Evolutionary conservation across 2,888 invertebrate genomes (phyloP), one percentile per base, ranked within the genome.

Genomic region (Ormyrus labotus): DNA sequence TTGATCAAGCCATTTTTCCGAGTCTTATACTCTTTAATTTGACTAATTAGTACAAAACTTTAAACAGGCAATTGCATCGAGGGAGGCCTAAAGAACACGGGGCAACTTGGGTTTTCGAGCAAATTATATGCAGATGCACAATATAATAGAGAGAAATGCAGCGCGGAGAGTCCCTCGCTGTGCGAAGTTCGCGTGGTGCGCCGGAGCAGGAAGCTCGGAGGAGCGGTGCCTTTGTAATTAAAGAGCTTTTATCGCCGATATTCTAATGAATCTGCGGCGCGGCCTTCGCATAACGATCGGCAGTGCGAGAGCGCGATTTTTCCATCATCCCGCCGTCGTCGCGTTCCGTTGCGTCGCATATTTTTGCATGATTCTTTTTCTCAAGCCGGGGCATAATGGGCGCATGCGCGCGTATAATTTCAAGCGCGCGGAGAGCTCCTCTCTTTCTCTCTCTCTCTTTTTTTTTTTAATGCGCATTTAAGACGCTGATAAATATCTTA

Each of bases 171-270:
- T 8, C 50, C 10, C 47, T 0, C 6, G 63, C 45, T 45, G 11
- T 4, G 51, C 13, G 45, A 51, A 34, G 55, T 78, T 71, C 58
- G 70, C 34, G 48, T 58, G 57, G 61, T 11, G 53, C 45, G 57
- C 11, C 19, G 74, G 68, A 64, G 34, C 50, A 76, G 69, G 69
- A 81, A 81, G 76, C 57, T 34, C 34, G 6, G 53, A 48, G 48
- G 50, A 10, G 48, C 60, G 45, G 84, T 85, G 77, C 83, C 86
- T 88, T 87, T 86, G 85, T 88, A 89, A 89, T 89, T 89, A 88
- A 88, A 85, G 84, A 84, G 83, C 84, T 85, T 88, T 87, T 87
- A 88, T 88, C 87, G 85, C 81, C 83, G 85, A 87, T 88, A 88
- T 88, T 88, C 86, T 88, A 88, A 89, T 87, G 87, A 87, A 89